Percentiles rank a stretch among this genome's conserved stretches.
Conservation (phyloP, 2,113 vertebrate genomes). For the Pterocles gutturalis region DNA sequence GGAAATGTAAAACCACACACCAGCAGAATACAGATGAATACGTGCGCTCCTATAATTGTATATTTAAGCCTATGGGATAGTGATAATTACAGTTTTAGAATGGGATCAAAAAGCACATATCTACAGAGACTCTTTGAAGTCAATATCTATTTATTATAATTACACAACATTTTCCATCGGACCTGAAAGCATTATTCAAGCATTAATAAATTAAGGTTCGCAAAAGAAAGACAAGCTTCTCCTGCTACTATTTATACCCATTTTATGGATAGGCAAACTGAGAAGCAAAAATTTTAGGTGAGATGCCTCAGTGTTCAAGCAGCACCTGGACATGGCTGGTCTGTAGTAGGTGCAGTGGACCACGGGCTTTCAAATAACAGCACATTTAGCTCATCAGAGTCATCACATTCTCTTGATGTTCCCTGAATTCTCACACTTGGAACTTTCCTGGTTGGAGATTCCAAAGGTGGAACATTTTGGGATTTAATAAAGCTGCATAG, state of each 20-base stretch:
- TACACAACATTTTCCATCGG: slow-evolving; percentile 43
- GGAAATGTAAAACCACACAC: neutral
- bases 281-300: neutral
- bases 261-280: neutral
- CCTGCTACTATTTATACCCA: neutral
- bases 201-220: slow-evolving; percentile 43
- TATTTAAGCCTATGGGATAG: slow-evolving; percentile 61
- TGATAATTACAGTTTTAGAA: slow-evolving; percentile 63
- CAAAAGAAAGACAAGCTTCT: neutral
- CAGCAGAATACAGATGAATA: slow-evolving; percentile 40
- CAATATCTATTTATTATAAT: slow-evolving; percentile 70
- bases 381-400: neutral
- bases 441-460: neutral
- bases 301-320: neutral
- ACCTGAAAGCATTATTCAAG: slow-evolving; percentile 53
- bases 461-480: neutral
- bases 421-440: neutral
- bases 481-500: neutral
- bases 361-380: neutral
- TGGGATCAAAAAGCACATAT: slow-evolving; percentile 65
- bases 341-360: neutral
- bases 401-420: neutral
- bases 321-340: neutral
- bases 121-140: slow-evolving; percentile 65
- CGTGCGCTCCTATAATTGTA: neutral